A percentile compares a stretch with the other conserved stretches of the same genome.
Evolutionary conservation across 2,797 vertebrate genomes (phyloP).

Genomic region (Hapalemur alaotrensis): DNA sequence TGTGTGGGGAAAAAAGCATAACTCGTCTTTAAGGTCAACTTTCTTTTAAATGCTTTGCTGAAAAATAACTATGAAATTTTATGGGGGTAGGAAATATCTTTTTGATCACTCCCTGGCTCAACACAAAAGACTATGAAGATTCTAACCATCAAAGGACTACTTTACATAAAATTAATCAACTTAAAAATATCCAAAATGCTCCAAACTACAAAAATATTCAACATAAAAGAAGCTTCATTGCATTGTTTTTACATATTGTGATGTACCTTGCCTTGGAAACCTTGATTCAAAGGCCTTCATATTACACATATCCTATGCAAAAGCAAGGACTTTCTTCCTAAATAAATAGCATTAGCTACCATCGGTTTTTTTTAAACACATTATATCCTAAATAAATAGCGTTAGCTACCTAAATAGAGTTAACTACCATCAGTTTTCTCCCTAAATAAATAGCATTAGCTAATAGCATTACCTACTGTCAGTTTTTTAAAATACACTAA

Average conservation of each 20-base stretch:
- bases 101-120: neutral
- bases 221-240: neutral
- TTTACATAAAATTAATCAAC: slow-evolving; percentile 22
- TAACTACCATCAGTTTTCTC: neutral
- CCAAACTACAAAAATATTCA: neutral
- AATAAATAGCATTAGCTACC: neutral
- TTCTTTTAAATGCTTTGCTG: neutral
- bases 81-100: neutral
- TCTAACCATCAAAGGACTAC: neutral
- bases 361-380: neutral
- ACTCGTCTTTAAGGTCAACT: slow-evolving; percentile 15
- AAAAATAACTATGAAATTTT: slow-evolving; percentile 3
- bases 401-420: neutral
- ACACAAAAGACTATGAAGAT: neutral
- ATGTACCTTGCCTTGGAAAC: neutral
- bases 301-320: neutral
- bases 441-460: neutral
- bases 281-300: neutral
- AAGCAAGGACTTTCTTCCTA: neutral
- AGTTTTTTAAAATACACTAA: neutral
- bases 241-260: neutral
- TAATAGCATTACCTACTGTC: neutral
- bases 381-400: neutral
- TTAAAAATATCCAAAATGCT: neutral
- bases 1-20: neutral